Evolutionary conservation across 2,113 vertebrate species (phyloP), one percentile per base, ranked within the genome.

Genomic region (Galbula dea): DNA sequence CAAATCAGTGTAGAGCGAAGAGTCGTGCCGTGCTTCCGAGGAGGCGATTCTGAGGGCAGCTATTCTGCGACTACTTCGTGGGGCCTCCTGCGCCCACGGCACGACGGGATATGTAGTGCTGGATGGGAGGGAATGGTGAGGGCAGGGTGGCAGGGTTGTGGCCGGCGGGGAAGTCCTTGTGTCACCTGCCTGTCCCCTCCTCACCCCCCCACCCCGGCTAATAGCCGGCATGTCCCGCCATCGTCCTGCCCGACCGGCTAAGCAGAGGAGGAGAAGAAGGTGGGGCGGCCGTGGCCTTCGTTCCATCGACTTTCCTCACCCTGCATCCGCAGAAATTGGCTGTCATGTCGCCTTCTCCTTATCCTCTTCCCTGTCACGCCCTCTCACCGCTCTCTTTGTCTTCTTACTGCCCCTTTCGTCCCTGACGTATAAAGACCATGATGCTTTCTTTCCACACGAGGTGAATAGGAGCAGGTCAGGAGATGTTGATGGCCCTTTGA

Each of bases 51-150:
- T 0, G 0, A 0, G 7, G 12, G 2, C 81, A 58, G 52, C 81
- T 8, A 10, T 4, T 0, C 4, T 2, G 29, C 5, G 5, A 11
- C 4, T 3, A 23, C 8, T 4, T 6, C 6, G 16, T 6, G 20
- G 54, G 57, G 27, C 39, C 37, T 37, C 37, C 18, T 26, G 73
- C 54, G n/a, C 89, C 85, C 79, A 77, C 23, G 49, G 96, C 72
- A 62, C 32, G 32, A 15, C 71, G 97, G 97, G 94, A 78, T 6
- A 19, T 90, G 96, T 96, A 97, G 97, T 97, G 36, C 63, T 5
- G 52, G 5, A 6, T 8, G 8, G 27, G 4, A 26, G 20, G 6
- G 48, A 3, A 3, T 2, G 29, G 0, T 3, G 0, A 11, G 6
- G 7, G n/a, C 3, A 0, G 21, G 23, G 8, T 4, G 36, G 15